Percentiles rank a stretch among this genome's conserved stretches.
phyloP scores from a whole-genome alignment of 1,140 invertebrate genomes.

The Lucilia sericata region DNA sequence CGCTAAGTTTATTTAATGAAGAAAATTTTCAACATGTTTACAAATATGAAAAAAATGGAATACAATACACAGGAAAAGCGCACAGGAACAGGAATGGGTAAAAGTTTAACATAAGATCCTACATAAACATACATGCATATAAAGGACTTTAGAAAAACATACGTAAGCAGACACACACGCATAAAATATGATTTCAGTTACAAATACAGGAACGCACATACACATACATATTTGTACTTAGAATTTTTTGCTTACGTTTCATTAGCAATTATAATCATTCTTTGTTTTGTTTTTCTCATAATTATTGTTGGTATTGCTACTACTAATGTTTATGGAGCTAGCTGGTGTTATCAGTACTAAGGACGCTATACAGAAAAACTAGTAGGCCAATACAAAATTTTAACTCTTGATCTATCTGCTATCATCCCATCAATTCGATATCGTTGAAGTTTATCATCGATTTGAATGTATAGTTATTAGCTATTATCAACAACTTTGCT shows the following conservation, averaged over 20 bases:
- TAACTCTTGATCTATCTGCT: no score
- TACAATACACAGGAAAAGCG: neutral
- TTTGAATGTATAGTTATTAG: no score
- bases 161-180: neutral
- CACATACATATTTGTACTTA: neutral
- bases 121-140: no score
- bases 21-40: slow-evolving; percentile 29
- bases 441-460: no score
- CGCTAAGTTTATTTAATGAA: slow-evolving; percentile 44
- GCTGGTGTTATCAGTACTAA: no score
- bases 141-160: neutral
- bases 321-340: no score
- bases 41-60: neutral
- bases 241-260: slow-evolving; percentile 17
- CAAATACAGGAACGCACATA: neutral
- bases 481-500: no score
- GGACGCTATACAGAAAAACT: no score
- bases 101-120: neutral
- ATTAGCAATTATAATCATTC: neutral
- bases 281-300: neutral
- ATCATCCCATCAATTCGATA: no score
- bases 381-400: no score
- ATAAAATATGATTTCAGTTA: neutral
- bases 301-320: no score
- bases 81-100: neutral